Evolutionary conservation across 1,140 invertebrate species (phyloP).

Genomic region (Drosophila kepulauana): DNA sequence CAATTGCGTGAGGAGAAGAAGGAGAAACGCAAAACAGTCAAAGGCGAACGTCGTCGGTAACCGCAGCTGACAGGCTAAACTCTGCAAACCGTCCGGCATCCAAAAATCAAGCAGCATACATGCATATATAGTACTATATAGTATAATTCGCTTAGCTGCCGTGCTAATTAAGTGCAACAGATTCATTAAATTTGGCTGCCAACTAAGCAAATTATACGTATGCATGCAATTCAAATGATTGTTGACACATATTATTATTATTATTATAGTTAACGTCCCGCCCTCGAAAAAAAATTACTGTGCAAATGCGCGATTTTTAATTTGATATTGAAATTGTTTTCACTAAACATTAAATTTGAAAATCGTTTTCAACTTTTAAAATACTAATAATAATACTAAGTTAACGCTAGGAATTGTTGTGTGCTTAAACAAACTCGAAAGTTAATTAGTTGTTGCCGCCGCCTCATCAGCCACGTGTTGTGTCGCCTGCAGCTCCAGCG

Average conservation of each 20-base stretch:
- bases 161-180: too few species aligned
- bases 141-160: too few species aligned
- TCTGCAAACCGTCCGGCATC: background rate
- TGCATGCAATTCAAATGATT: slow-evolving; percentile 16
- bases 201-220: background rate
- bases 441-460: slow-evolving; percentile 8
- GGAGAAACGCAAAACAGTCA: slow-evolving; percentile 94
- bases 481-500: slow-evolving; percentile 45
- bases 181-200: too few species aligned
- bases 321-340: slow-evolving; percentile 58
- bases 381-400: slow-evolving; percentile 37
- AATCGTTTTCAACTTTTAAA: slow-evolving; percentile 41
- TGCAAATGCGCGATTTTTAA: slow-evolving; percentile 17
- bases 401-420: slow-evolving; percentile 31
- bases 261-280: slow-evolving; percentile 5
- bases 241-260: slow-evolving; percentile 13
- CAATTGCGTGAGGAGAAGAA: slow-evolving; percentile 94
- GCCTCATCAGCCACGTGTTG: slow-evolving; percentile 37
- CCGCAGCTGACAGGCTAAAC: slow-evolving; percentile 8
- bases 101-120: slow-evolving; percentile 21
- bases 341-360: slow-evolving; percentile 67
- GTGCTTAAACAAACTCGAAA: slow-evolving; percentile 14
- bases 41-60: slow-evolving; percentile 94
- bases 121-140: slow-evolving; percentile 5
- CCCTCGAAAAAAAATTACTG: background rate